Conservation (phyloP, 2,113 vertebrate species). For the Pedionomus torquatus region DNA sequence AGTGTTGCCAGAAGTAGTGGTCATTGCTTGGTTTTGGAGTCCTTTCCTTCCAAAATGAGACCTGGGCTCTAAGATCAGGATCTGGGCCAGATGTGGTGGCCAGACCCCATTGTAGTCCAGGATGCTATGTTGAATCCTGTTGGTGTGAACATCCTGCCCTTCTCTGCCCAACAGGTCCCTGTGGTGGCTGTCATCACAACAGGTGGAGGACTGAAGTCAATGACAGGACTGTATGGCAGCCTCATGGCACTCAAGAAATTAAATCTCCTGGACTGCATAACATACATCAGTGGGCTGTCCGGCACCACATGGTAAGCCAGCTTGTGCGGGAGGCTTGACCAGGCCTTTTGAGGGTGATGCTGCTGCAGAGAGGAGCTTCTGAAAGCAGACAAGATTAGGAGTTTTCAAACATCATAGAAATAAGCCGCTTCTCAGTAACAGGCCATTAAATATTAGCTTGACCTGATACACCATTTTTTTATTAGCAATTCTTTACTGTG, state of each 20-base stretch:
- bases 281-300: conserved; percentile 84
- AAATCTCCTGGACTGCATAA: conserved; percentile 80
- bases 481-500: neutral
- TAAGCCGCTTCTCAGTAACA: neutral
- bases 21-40: neutral
- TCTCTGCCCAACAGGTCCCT: conserved; percentile 75
- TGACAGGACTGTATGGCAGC: conserved; percentile 81
- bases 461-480: fast-evolving
- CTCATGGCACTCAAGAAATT: conserved; percentile 82
- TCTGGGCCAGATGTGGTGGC: neutral
- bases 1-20: neutral
- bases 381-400: neutral
- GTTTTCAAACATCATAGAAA: neutral
- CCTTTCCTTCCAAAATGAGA: neutral
- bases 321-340: fast-evolving
- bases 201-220: conserved; percentile 85
- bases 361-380: neutral
- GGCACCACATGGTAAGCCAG: conserved; percentile 86
- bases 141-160: neutral
- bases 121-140: neutral
- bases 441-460: neutral
- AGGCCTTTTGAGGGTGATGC: neutral
- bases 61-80: neutral
- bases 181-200: conserved; percentile 85
- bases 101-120: fast-evolving